phyloP scores from a whole-genome alignment of 2,888 invertebrate genomes.

The Sylvicola cinctus region DNA sequence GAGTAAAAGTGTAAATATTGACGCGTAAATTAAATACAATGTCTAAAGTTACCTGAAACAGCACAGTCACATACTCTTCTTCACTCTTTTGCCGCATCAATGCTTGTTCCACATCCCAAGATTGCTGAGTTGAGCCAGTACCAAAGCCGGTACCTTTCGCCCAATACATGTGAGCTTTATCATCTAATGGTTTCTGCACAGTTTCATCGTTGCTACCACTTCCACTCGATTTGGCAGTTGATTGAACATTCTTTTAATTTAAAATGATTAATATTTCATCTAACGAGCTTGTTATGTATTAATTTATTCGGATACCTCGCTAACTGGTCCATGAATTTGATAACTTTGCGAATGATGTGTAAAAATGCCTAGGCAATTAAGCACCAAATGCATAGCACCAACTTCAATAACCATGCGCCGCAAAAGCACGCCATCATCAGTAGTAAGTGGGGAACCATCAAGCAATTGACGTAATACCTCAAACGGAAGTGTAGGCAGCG shows the following conservation, averaged over 20 bases:
- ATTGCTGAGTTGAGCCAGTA: slow-evolving; percentile 84
- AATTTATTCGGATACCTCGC: slow-evolving; percentile 13
- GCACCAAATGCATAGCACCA: slow-evolving; percentile 65
- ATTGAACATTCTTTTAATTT: slow-evolving; percentile 15
- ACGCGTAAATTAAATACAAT: not conserved
- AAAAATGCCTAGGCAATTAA: slow-evolving; percentile 75
- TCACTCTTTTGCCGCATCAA: slow-evolving; percentile 70
- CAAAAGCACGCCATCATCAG: slow-evolving; percentile 54
- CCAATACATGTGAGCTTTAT: slow-evolving; percentile 65
- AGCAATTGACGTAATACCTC: slow-evolving; percentile 44
- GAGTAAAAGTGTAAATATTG: slow-evolving; percentile 2
- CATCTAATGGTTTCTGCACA: slow-evolving; percentile 32
- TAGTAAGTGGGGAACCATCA: slow-evolving; percentile 51
- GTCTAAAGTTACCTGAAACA: slow-evolving; percentile 52
- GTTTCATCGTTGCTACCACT: slow-evolving; percentile 15
- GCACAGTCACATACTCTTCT: slow-evolving; percentile 82
- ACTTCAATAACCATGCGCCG: slow-evolving; percentile 61
- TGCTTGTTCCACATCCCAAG: slow-evolving; percentile 95
- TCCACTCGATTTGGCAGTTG: slow-evolving; percentile 9
- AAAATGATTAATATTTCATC: not conserved
- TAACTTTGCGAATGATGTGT: slow-evolving; percentile 52
- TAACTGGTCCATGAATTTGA: slow-evolving; percentile 19
- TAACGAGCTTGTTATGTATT: slow-evolving; percentile 1
- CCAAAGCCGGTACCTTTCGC: slow-evolving; percentile 95
- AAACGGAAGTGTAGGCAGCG: slow-evolving; percentile 35